Evolutionary conservation across 2,888 invertebrate genomes (phyloP), one percentile per base, ranked within the genome.

Genomic region (Habrosyne pyritoides): DNA sequence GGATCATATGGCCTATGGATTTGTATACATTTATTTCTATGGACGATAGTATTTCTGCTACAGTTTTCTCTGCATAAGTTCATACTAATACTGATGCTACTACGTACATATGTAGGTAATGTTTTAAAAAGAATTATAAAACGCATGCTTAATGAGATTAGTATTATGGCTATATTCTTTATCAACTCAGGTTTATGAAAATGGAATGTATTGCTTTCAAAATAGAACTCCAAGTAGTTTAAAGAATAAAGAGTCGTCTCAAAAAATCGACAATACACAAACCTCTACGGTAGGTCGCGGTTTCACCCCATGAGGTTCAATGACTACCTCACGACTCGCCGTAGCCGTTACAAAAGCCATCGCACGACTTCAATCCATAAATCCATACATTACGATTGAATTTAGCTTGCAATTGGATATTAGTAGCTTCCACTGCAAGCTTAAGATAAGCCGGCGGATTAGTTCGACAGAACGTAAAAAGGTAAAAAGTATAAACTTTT

Each of bases 231-330:
- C n/a, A n/a, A n/a, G n/a, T n/a, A n/a, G n/a, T n/a, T n/a, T n/a
- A n/a, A n/a, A 63, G 42, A 22, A 56, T 28, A 58, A 63, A 66
- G 53, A 65, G 57, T 62, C 66, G 65, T 62, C 61, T 65, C 61
- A 57, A 66, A 62, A 67, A 61, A 69, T 74, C 71, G 79, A 73
- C 82, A 87, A 89, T 79, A 64, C 61, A 56, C 61, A 64, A 75
- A 75, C 77, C 85, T 80, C 87, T 87, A 86, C 75, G 80, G 87
- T 90, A 91, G 91, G 90, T 90, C 91, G 89, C 80, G 89, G 88
- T 85, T 86, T 77, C 76, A 73, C 77, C 77, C 79, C 63, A 67
- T 68, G 66, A 81, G 83, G 84, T 88, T 88, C 87, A 87, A 85
- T 87, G 86, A 86, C 86, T 85, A 83, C 70, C 66, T 58, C 61